A percentile compares a stretch with the other conserved stretches of the same genome.
Conservation (phyloP, 92 coral and sea anemone species). For the Heteractis magnifica region DNA sequence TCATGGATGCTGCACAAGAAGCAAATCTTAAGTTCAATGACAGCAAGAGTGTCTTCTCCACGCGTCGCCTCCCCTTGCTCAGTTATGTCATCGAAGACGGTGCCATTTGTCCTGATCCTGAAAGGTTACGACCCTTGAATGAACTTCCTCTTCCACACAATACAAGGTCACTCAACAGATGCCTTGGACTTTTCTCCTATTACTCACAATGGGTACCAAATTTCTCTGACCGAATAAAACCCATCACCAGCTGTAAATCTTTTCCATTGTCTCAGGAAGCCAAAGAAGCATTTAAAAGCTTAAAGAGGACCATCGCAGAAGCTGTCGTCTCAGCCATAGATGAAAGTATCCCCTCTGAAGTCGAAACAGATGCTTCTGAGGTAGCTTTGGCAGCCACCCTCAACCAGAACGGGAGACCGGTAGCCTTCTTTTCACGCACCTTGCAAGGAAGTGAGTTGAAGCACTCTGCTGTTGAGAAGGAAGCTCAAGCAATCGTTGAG, state of each 20-base stretch:
- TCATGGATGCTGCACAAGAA: too few relatives aligned
- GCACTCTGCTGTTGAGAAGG: constrained; percentile 41
- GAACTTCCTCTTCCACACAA: constrained; percentile 53
- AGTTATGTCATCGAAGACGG: constrained; percentile 52
- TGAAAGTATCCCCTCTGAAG: constrained; percentile 52
- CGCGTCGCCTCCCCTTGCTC: constrained; percentile 43
- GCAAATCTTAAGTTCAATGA: too few relatives aligned
- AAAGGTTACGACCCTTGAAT: constrained; percentile 36
- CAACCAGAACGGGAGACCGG: constrained; percentile 45
- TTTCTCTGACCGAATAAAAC: constrained; percentile 24
- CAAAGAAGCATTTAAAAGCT: constrained; percentile 40
- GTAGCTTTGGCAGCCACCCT: constrained; percentile 49
- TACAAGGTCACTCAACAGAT: constrained; percentile 49
- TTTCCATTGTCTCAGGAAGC: constrained; percentile 44
- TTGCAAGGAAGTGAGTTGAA: constrained; percentile 39
- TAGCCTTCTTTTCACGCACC: constrained; percentile 30
- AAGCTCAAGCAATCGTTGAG: constrained; percentile 51
- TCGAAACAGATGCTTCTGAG: constrained; percentile 56
- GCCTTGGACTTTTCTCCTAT: constrained; percentile 56
- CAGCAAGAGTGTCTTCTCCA: too few relatives aligned
- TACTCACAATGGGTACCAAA: constrained; percentile 29
- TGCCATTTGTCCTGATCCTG: constrained; percentile 43
- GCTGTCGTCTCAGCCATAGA: constrained; percentile 43
- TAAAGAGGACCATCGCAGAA: constrained; percentile 44
- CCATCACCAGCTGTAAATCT: constrained; percentile 38